phyloP scores from a whole-genome alignment of 53 echinoderm and acorn worm genomes.

The Stichopus horrens region DNA sequence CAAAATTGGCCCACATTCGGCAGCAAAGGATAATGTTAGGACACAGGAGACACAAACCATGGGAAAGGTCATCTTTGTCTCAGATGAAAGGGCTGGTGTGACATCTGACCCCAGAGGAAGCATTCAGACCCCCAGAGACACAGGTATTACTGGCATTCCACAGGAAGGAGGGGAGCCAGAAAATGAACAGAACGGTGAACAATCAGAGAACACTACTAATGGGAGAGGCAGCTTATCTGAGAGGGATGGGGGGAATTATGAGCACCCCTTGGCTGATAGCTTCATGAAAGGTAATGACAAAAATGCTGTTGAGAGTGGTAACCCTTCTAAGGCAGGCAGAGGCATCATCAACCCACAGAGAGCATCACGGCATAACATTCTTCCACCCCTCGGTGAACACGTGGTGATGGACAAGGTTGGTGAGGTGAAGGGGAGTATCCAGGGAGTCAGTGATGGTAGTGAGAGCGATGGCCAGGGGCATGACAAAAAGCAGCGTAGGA shows the following conservation, averaged over 20 bases:
- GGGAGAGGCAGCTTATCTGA: neutral
- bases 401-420: constrained; percentile 12
- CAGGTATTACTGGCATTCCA: neutral
- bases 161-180: neutral
- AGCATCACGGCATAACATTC: constrained; percentile 32
- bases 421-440: neutral
- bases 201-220: neutral
- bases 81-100: neutral
- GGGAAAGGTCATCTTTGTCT: neutral
- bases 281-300: neutral
- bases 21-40: constrained; percentile 4
- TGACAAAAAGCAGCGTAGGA: constrained; percentile 32
- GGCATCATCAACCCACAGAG: neutral
- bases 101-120: neutral
- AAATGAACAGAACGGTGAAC: too few species aligned
- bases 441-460: constrained; percentile 28
- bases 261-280: constrained; percentile 15
- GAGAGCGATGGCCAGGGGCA: constrained; percentile 23
- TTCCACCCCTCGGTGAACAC: constrained; percentile 7
- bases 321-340: neutral
- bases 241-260: neutral
- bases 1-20: neutral
- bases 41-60: constrained; percentile 26
- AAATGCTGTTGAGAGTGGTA: constrained; percentile 31
- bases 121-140: neutral